Evolutionary conservation across 1,140 invertebrate species (phyloP).

Genomic region (Elysia chlorotica): DNA sequence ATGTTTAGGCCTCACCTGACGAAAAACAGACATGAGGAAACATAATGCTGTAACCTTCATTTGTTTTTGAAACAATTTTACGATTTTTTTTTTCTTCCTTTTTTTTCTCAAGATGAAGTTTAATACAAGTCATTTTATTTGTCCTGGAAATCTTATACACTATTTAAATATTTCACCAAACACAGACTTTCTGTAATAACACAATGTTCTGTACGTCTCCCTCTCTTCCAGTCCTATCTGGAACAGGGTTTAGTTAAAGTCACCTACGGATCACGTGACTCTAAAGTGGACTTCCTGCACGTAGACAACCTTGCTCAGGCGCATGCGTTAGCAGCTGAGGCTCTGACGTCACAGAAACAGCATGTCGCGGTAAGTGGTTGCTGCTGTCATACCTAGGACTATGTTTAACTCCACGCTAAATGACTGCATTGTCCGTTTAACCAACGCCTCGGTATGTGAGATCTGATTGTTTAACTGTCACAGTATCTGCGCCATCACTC

Average conservation of each 20-base stretch:
- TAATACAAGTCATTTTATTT: not conserved
- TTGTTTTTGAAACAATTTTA: too few species aligned
- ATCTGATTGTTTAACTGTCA: too few species aligned
- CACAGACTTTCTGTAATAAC: too few species aligned
- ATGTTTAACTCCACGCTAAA: too few species aligned
- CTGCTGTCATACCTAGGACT: too few species aligned
- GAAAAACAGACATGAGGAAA: too few species aligned
- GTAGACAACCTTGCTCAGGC: constrained; percentile 62
- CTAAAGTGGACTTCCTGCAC: constrained; percentile 61
- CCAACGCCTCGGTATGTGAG: too few species aligned
- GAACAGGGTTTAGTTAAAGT: constrained; percentile 45
- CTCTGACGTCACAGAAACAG: constrained; percentile 38
- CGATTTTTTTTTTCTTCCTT: not conserved
- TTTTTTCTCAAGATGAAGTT: not conserved
- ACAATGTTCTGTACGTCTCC: too few species aligned
- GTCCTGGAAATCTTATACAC: not conserved
- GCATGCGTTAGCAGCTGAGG: constrained; percentile 57
- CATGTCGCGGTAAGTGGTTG: constrained; percentile 41
- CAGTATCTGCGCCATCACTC: too few species aligned
- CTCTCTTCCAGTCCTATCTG: constrained; percentile 41
- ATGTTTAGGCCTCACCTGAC: too few species aligned
- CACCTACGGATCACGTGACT: constrained; percentile 51
- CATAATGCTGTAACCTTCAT: too few species aligned
- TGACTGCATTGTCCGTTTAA: too few species aligned
- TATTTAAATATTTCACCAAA: not conserved